A percentile compares a stretch with the other conserved stretches of the same genome.
Evolutionary conservation across 2,888 invertebrate species (phyloP).

Genomic region (Mellilla xanthometata): DNA sequence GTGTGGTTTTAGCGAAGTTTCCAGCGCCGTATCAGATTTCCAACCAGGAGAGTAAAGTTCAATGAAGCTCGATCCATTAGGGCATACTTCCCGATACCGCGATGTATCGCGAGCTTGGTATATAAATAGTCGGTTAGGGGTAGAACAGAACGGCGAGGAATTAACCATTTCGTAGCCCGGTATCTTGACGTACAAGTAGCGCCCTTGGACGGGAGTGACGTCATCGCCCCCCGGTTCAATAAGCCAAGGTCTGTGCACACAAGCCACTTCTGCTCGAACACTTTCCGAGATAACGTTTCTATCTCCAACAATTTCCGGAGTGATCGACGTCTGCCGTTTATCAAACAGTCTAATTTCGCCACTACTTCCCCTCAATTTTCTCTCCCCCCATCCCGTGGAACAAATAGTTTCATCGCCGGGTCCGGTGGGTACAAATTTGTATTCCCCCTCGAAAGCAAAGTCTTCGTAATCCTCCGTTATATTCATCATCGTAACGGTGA

Average conservation of each 20-base stretch:
- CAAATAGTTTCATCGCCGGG: slow-evolving; percentile 83
- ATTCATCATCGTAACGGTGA: slow-evolving; percentile 90
- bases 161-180: slow-evolving; percentile 84
- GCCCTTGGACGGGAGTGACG: slow-evolving; percentile 79
- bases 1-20: slow-evolving; percentile 77
- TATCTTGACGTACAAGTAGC: slow-evolving; percentile 88
- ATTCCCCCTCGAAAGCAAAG: slow-evolving; percentile 90
- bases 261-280: slow-evolving; percentile 80
- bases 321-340: slow-evolving; percentile 73
- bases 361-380: slow-evolving; percentile 86
- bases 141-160: slow-evolving; percentile 82
- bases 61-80: slow-evolving; percentile 78
- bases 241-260: slow-evolving; percentile 89
- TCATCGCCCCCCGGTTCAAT: slow-evolving; percentile 90
- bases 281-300: slow-evolving; percentile 79
- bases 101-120: slow-evolving; percentile 87
- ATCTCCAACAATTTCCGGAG: slow-evolving; percentile 73
- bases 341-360: slow-evolving; percentile 88
- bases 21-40: slow-evolving; percentile 75
- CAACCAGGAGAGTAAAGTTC: slow-evolving; percentile 89
- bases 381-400: slow-evolving; percentile 85
- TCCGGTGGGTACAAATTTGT: slow-evolving; percentile 84
- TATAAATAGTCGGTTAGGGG: slow-evolving; percentile 87
- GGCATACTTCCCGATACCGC: slow-evolving; percentile 86
- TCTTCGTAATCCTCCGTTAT: slow-evolving; percentile 91